phyloP scores from a whole-genome alignment of 2,797 vertebrate genomes.

The Notamacropus eugenii region DNA sequence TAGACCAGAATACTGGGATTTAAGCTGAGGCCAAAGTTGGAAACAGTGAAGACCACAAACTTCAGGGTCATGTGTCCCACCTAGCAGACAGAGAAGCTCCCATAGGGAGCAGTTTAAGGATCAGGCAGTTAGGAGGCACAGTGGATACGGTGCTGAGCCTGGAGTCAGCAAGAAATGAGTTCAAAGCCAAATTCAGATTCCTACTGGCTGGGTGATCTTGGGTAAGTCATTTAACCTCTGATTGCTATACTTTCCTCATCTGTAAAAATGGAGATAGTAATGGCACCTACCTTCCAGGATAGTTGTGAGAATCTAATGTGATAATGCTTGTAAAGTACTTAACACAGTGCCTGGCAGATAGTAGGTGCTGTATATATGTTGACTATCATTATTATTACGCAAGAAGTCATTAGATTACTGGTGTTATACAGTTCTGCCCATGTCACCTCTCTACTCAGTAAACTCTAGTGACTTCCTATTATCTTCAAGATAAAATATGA shows the following conservation, averaged over 20 bases:
- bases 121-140: background rate
- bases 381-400: too few relatives aligned
- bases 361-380: background rate
- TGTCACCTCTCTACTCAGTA: background rate
- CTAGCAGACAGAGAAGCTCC: background rate
- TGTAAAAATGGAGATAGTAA: background rate
- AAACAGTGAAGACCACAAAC: background rate
- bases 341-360: background rate
- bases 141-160: background rate
- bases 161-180: background rate
- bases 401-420: background rate
- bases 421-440: background rate
- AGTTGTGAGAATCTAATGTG: background rate
- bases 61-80: background rate
- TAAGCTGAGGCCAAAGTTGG: background rate
- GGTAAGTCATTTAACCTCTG: background rate
- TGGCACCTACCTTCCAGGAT: background rate
- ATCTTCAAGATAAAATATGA: background rate
- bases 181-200: background rate
- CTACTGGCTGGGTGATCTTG: background rate
- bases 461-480: background rate
- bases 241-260: background rate
- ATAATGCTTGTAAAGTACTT: background rate
- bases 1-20: background rate
- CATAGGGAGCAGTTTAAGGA: background rate